Evolutionary conservation across 2,888 invertebrate genomes (phyloP).

Genomic region (Mechanitis messenoides): DNA sequence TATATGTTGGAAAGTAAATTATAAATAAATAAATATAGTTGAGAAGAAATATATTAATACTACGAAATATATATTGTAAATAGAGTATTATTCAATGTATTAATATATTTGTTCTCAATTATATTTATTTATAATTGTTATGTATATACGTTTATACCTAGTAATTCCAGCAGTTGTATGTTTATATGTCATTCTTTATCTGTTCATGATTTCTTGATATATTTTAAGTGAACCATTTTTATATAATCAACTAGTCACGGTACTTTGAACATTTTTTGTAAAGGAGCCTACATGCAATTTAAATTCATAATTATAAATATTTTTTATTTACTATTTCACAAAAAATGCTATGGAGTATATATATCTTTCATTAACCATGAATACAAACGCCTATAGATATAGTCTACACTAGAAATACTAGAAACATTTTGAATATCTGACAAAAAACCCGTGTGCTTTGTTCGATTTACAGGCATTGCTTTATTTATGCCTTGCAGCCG

Average conservation of each 20-base stretch:
- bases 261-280: too few relatives aligned
- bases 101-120: slow-evolving; percentile 22
- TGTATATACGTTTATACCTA: neutral
- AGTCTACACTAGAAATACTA: neutral
- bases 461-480: slow-evolving; percentile 19
- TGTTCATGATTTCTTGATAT: too few relatives aligned
- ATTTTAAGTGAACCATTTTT: too few relatives aligned
- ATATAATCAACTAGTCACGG: too few relatives aligned
- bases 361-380: too few relatives aligned
- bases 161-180: neutral
- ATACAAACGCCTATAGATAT: too few relatives aligned
- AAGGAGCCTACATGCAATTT: too few relatives aligned
- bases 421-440: slow-evolving; percentile 19
- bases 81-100: slow-evolving; percentile 12
- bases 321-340: neutral
- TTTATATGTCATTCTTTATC: too few relatives aligned
- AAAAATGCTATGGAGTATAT: too few relatives aligned
- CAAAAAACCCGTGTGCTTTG: slow-evolving; percentile 21
- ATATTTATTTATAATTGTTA: slow-evolving; percentile 13
- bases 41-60: too few relatives aligned
- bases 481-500: slow-evolving; percentile 20
- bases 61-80: neutral
- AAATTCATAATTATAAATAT: neutral
- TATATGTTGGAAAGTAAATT: too few relatives aligned
- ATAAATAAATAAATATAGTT: too few relatives aligned